Evolutionary conservation across 2,113 vertebrate genomes (phyloP).

Genomic region (Cyanocitta stelleri): DNA sequence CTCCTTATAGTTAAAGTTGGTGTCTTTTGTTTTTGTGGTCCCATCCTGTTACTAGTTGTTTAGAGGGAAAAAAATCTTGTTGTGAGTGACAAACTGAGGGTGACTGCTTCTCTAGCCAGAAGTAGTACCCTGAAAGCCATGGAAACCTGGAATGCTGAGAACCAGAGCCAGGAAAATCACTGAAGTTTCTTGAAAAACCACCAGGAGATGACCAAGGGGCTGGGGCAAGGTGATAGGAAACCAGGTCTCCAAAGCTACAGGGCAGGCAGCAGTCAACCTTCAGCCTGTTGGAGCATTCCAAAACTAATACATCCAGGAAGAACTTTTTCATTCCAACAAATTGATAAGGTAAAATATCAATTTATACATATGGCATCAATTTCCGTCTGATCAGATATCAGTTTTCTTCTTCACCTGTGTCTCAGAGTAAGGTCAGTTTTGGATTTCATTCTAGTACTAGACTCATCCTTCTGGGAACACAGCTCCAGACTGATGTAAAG

Average conservation of each 20-base stretch:
- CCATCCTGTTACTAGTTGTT: not conserved
- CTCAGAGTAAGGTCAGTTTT: not conserved
- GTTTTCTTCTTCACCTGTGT: not conserved
- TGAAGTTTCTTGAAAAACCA: not conserved
- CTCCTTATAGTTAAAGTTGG: not conserved
- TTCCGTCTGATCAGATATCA: not conserved
- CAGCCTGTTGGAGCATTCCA: not conserved
- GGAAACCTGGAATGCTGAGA: not conserved
- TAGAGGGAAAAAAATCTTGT: not conserved
- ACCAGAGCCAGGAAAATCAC: not conserved
- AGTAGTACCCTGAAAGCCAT: not conserved
- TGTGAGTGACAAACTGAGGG: not conserved
- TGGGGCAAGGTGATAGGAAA: not conserved
- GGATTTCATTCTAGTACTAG: not conserved
- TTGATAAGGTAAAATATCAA: not conserved
- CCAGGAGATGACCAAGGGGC: not conserved
- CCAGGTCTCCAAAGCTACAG: fast-evolving
- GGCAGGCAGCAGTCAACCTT: not conserved
- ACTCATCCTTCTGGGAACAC: not conserved
- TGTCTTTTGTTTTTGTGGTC: not conserved
- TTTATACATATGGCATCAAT: not conserved
- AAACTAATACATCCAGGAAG: not conserved
- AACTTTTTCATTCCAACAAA: not conserved
- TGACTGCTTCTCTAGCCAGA: not conserved
- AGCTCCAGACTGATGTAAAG: not conserved